Evolutionary conservation across 2,113 vertebrate genomes (phyloP), one percentile per base, ranked within the genome.

Genomic region (Lycocorax pyrrhopterus): DNA sequence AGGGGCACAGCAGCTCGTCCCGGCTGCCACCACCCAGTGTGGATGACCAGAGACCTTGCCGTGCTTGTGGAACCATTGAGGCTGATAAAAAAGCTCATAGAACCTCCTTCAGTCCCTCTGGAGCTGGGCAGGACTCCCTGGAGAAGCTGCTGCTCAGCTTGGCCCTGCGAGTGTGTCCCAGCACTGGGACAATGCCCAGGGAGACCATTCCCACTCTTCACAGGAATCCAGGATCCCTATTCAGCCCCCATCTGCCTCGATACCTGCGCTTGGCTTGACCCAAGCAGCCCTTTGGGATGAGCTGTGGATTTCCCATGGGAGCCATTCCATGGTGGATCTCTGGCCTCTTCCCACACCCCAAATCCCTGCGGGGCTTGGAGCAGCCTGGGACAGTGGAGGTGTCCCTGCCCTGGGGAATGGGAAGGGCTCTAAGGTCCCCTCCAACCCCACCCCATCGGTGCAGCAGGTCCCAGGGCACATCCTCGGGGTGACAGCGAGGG

Each of bases 1-100:
- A 1, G 25, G 14, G 29, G 22, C 9, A 0, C 33, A 10, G 47
- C 6, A 1, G 53, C 62, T 46, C 13, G 0, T 13, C 13, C n/a
- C 12, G 0, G 6, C 27, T n/a, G 37, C 23, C 6, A 4, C n/a
- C 30, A 17, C 6, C 32, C 18, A 0, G 7, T 3, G 5, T 1
- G 10, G 29, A 1, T 17, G 43, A 1, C 3, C 20, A 6, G 5
- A 6, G n/a, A 2, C 3, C 13, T 8, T 6, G 7, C 23, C 1
- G 0, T 17, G 17, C 25, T 19, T 2, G 1, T 33, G 53, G 11
- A 15, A 16, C 41, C 2, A 1, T 1, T 27, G 1, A 1, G 21
- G 17, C 47, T 18, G 51, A 2, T 49, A 37, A 4, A 25, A 13
- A 12, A 7, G 25, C 12, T 53, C 19, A 0, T 8, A 14, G 53